phyloP scores from a whole-genome alignment of 1,140 invertebrate species.

The Aphis craccivora region DNA sequence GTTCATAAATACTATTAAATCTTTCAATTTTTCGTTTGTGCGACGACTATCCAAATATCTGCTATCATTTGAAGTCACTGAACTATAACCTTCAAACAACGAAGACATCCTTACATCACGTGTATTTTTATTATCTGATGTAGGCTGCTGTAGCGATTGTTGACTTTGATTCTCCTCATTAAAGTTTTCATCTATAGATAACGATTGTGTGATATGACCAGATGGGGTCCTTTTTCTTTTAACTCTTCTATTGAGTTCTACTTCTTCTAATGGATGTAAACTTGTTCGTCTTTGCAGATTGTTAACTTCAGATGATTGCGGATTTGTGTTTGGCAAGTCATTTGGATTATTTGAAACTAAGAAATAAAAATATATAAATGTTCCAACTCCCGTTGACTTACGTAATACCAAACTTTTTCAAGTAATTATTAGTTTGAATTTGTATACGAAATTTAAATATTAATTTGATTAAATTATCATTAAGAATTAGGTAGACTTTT shows the following conservation, averaged over 20 bases:
- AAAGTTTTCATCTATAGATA: neutral
- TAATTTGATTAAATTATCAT: neutral
- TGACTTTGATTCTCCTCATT: neutral
- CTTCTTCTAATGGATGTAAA: neutral
- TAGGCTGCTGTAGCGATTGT: neutral
- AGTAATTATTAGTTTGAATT: neutral
- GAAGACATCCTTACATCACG: neutral
- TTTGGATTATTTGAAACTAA: neutral
- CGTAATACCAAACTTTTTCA: no score
- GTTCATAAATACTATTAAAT: neutral
- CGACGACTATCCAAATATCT: neutral
- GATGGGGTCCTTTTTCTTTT: neutral
- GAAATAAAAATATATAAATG: neutral
- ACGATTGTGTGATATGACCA: neutral
- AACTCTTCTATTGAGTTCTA: neutral
- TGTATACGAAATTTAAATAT: neutral
- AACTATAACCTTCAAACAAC: slow-evolving; percentile 21
- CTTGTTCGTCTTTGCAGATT: neutral
- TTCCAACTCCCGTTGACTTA: neutral
- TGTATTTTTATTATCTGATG: neutral
- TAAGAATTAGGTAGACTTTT: neutral
- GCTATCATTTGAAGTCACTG: neutral
- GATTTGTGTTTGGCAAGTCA: neutral
- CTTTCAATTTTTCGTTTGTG: slow-evolving; percentile 21
- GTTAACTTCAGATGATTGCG: neutral